Conservation (phyloP, 2,113 vertebrate species). For the Agapornis roseicollis region DNA sequence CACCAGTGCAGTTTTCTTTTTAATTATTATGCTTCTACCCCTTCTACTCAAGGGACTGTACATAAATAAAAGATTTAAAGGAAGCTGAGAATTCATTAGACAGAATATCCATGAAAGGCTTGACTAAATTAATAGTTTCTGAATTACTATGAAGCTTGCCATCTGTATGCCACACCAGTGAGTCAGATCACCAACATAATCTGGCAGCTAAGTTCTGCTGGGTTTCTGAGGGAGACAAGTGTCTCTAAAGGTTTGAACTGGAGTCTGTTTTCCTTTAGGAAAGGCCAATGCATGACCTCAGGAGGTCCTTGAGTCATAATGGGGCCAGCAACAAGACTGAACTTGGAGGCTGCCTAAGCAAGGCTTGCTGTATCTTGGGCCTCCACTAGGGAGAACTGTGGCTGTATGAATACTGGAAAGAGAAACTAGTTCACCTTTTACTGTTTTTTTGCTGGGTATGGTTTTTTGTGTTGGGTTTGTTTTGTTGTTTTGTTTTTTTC, state of each 20-base stretch:
- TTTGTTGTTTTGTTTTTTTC: background rate
- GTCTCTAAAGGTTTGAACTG: background rate
- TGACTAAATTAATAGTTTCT: background rate
- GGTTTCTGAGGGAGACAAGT: background rate
- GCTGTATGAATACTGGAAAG: conserved; percentile 48
- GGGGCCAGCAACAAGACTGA: background rate
- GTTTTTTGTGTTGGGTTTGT: background rate
- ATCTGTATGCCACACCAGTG: background rate
- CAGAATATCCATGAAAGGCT: background rate
- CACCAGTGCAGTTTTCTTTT: background rate
- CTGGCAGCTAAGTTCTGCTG: background rate
- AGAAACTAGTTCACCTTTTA: background rate
- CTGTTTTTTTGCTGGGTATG: background rate
- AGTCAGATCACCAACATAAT: background rate
- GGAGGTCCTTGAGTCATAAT: background rate
- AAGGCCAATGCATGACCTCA: background rate
- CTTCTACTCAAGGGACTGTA: background rate
- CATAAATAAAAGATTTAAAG: background rate
- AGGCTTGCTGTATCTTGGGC: conserved; percentile 36
- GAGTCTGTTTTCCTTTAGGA: conserved; percentile 11
- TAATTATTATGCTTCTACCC: background rate
- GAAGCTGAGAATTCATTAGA: background rate
- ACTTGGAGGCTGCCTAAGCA: background rate
- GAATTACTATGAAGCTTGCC: background rate
- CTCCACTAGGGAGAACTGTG: conserved; percentile 68